These are phyloP conservation scores for Anoplophora glabripennis DNA, from an alignment of 1,140 invertebrate genomes.

Conservation along the genomic window DNA sequence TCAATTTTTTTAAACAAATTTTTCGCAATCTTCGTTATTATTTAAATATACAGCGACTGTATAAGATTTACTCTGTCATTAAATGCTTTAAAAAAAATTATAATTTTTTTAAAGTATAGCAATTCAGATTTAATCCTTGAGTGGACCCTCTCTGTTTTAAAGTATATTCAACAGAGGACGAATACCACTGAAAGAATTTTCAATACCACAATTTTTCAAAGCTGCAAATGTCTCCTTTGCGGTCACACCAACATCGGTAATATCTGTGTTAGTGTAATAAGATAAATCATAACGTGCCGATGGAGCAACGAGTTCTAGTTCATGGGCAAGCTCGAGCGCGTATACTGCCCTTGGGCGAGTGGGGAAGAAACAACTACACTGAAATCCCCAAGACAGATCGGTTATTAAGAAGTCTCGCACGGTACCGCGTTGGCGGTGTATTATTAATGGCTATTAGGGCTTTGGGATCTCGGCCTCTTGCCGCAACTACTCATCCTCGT, in stretches of 20 bases:
- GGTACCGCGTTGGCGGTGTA: constrained; percentile 41
- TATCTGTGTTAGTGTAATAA: constrained; percentile 5
- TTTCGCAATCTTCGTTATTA: too few relatives aligned
- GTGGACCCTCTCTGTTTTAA: too few relatives aligned
- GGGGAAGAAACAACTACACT: constrained; percentile 8
- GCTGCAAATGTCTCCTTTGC: background rate
- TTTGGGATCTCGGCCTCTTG: constrained; percentile 21
- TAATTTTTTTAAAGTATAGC: too few relatives aligned
- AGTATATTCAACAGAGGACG: too few relatives aligned
- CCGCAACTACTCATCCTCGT: constrained; percentile 28
- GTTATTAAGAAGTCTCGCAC: constrained; percentile 42
- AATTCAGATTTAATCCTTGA: too few relatives aligned
- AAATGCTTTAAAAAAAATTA: too few relatives aligned
- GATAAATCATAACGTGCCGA: constrained; percentile 1
- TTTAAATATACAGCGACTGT: too few relatives aligned
- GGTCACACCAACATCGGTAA: background rate
- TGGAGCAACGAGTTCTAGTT: background rate
- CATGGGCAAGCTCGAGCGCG: background rate
- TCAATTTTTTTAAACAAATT: too few relatives aligned
- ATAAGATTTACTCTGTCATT: too few relatives aligned
- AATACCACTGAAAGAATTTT: too few relatives aligned
- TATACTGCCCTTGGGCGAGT: background rate
- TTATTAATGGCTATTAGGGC: constrained; percentile 45
- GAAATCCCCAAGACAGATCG: constrained; percentile 33
- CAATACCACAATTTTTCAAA: too few relatives aligned